Conservation (phyloP, 2,888 invertebrate genomes). For the Lepetodrilus schrolli region DNA sequence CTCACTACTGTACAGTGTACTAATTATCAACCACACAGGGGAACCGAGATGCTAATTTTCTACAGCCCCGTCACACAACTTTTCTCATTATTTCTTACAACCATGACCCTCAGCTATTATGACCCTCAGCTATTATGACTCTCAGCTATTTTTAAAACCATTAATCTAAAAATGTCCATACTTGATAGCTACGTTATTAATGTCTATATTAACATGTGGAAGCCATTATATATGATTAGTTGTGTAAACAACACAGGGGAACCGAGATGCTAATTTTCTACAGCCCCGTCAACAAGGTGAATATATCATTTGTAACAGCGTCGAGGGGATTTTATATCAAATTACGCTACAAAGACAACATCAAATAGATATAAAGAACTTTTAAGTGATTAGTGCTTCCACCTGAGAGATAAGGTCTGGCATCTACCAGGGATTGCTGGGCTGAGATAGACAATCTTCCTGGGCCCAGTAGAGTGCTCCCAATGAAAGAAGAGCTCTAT, state of each 20-base stretch:
- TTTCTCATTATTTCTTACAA: not conserved
- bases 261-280: slow-evolving; percentile 9
- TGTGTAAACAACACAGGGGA: slow-evolving; percentile 4
- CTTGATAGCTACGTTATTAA: too few relatives aligned
- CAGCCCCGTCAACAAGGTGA: not conserved
- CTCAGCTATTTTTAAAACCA: too few relatives aligned
- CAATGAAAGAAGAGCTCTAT: slow-evolving; percentile 17
- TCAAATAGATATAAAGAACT: not conserved
- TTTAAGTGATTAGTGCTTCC: too few relatives aligned
- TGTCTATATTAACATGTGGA: too few relatives aligned
- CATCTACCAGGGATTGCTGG: not conserved
- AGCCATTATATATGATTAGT: slow-evolving; percentile 2
- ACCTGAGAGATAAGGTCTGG: not conserved
- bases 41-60: slow-evolving; percentile 13
- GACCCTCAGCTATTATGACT: too few relatives aligned
- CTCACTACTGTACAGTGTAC: too few relatives aligned
- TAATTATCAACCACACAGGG: not conserved
- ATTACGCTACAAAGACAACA: not conserved
- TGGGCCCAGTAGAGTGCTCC: not conserved
- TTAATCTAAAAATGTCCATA: too few relatives aligned
- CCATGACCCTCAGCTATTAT: too few relatives aligned
- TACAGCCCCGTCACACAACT: not conserved
- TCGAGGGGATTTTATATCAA: not conserved
- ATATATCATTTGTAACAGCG: slow-evolving; percentile 10
- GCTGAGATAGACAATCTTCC: not conserved